These are phyloP conservation scores for Cyclophora albipunctata DNA, from an alignment of 2,888 invertebrate genomes.

Conservation along the genomic window DNA sequence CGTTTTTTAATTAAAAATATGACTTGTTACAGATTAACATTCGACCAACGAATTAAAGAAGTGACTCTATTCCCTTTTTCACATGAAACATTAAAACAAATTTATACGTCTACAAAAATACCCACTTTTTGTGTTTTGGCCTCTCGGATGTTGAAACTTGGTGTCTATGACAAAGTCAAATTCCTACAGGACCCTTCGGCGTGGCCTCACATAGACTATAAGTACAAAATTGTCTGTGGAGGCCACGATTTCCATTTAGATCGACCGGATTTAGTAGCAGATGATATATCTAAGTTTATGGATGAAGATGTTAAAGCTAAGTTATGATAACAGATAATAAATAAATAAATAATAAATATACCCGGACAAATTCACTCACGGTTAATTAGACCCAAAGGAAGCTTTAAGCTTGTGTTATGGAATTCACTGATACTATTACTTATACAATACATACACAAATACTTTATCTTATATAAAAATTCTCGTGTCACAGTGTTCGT, in stretches of 20 bases:
- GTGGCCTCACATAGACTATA: conserved; percentile 47
- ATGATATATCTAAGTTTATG: conserved; percentile 44
- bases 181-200: conserved; percentile 35
- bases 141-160: conserved; percentile 21
- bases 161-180: conserved; percentile 26
- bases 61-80: conserved; percentile 37
- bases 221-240: conserved; percentile 56
- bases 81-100: conserved; percentile 23
- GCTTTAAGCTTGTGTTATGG: too few species aligned
- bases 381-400: too few species aligned
- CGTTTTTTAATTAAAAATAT: too few species aligned
- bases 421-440: too few species aligned
- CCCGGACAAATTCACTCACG: too few species aligned
- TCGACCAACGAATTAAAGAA: conserved; percentile 53
- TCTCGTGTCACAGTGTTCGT: too few species aligned
- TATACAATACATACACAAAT: too few species aligned
- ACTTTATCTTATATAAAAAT: too few species aligned
- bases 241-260: conserved; percentile 77
- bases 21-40: conserved; percentile 34
- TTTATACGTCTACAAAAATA: conserved; percentile 33
- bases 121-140: conserved; percentile 46
- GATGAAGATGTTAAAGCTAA: conserved; percentile 21
- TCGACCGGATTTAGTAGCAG: conserved; percentile 67
- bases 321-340: too few species aligned
- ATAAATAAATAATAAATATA: too few species aligned